phyloP scores from a whole-genome alignment of 2,113 vertebrate genomes.

The Crocuta crocuta region DNA sequence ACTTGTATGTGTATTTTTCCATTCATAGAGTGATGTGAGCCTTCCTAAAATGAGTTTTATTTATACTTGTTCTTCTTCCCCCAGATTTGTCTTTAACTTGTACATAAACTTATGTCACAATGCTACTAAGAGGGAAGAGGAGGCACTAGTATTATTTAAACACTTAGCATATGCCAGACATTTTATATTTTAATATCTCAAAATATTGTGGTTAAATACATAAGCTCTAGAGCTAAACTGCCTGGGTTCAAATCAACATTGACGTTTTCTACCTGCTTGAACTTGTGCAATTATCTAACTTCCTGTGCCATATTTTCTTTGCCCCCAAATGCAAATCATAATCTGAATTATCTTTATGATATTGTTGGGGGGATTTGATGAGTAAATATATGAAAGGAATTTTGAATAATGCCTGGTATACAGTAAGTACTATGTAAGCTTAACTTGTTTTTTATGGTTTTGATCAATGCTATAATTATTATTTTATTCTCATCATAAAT shows the following conservation, averaged over 20 bases:
- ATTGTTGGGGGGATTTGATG: neutral
- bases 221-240: neutral
- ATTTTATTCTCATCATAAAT: conserved; percentile 15
- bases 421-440: neutral
- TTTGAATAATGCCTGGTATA: neutral
- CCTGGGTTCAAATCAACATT: neutral
- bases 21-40: neutral
- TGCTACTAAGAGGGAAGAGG: neutral
- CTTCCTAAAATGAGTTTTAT: neutral
- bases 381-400: neutral
- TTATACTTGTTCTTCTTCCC: neutral
- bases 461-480: conserved; percentile 12
- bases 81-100: neutral
- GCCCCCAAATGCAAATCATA: neutral
- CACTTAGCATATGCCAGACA: neutral
- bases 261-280: neutral
- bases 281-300: neutral
- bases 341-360: neutral
- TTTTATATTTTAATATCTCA: conserved; percentile 5
- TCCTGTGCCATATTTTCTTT: neutral
- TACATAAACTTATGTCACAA: neutral
- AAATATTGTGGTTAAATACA: neutral
- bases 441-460: neutral
- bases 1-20: neutral
- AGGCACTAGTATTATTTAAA: neutral